A percentile compares a stretch with the other conserved stretches of the same genome.
Conservation (phyloP, 2,888 invertebrate genomes). For the Hydropsyche betteni region DNA sequence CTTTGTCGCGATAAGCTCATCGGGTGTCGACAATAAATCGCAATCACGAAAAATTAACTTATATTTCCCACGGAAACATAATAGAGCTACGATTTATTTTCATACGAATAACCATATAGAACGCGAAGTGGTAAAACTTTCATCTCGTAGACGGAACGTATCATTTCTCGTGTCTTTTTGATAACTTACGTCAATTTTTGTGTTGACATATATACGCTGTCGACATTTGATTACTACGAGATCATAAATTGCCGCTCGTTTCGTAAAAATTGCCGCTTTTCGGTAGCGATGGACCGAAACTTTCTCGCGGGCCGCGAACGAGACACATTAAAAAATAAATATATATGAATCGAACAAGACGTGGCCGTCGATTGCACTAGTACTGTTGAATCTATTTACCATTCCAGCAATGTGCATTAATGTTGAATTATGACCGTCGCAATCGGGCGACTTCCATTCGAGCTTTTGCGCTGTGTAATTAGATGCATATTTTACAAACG, state of each 20-base stretch:
- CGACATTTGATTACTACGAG: slow-evolving; percentile 25
- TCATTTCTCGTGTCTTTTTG: not conserved
- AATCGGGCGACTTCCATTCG: not conserved
- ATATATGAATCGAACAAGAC: not conserved
- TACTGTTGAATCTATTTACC: not conserved
- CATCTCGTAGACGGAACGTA: too few relatives aligned
- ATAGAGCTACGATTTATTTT: too few relatives aligned
- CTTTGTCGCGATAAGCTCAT: too few relatives aligned
- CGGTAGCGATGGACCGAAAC: slow-evolving; percentile 8
- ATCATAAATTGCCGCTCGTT: slow-evolving; percentile 18
- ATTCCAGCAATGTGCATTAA: not conserved
- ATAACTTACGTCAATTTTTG: slow-evolving; percentile 22
- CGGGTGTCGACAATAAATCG: too few relatives aligned
- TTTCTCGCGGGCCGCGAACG: not conserved
- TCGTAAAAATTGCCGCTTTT: slow-evolving; percentile 18
- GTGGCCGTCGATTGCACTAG: not conserved
- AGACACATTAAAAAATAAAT: not conserved
- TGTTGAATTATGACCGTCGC: not conserved
- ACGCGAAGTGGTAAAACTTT: too few relatives aligned
- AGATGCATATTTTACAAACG: slow-evolving; percentile 6
- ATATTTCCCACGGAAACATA: too few relatives aligned
- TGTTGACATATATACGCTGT: slow-evolving; percentile 18
- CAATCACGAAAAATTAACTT: too few relatives aligned
- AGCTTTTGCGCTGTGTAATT: too few relatives aligned
- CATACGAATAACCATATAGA: too few relatives aligned